Percentiles rank a stretch among this genome's conserved stretches.
phyloP scores from a whole-genome alignment of 2,888 invertebrate genomes.

The Drosophila buzzatii region DNA sequence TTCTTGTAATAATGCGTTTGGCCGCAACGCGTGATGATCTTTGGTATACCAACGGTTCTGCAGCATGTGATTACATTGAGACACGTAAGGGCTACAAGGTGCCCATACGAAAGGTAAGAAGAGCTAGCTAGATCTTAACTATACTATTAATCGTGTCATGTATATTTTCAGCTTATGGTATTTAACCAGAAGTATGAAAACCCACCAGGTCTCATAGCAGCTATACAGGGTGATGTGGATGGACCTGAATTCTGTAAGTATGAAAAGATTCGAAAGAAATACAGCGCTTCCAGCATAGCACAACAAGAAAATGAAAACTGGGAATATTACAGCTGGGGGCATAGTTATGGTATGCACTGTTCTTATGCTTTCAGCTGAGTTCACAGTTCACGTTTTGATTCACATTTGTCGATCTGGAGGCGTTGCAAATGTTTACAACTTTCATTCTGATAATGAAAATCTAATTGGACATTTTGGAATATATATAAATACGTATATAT shows the following conservation, averaged over 20 bases:
- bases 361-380: constrained; percentile 12
- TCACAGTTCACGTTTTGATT: not conserved
- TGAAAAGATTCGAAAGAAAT: not conserved
- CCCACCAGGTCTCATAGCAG: constrained; percentile 56
- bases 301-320: not conserved
- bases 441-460: constrained; percentile 7
- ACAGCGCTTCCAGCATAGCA: constrained; percentile 45
- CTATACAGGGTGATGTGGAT: constrained; percentile 45
- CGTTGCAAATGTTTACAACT: constrained; percentile 51
- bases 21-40: constrained; percentile 73
- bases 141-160: not conserved
- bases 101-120: constrained; percentile 57
- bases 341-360: not conserved
- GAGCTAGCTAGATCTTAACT: not conserved
- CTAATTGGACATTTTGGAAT: constrained; percentile 7
- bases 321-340: constrained; percentile 3
- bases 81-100: constrained; percentile 63
- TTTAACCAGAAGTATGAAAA: constrained; percentile 66
- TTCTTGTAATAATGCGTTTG: constrained; percentile 31
- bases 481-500: constrained; percentile 24
- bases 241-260: constrained; percentile 47
- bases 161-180: constrained; percentile 16
- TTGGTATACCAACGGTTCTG: constrained; percentile 54
- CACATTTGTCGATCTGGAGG: constrained; percentile 45
- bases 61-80: constrained; percentile 60